Evolutionary conservation across 2,888 invertebrate genomes (phyloP).

Genomic region (Agrochola lota): DNA sequence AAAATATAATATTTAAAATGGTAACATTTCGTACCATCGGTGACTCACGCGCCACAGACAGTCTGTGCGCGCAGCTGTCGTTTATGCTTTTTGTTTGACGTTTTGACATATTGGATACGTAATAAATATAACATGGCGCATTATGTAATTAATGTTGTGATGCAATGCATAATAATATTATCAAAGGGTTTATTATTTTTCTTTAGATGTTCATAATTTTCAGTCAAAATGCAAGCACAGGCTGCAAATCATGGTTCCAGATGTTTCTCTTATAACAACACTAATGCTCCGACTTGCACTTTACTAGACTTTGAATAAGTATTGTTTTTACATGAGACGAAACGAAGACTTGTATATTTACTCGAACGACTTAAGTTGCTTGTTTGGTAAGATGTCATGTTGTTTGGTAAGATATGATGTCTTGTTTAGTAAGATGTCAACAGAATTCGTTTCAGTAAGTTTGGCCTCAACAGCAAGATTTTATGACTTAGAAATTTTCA

Average conservation of each 20-base stretch:
- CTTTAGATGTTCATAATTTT: neutral
- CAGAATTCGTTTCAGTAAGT: neutral
- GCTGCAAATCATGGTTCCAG: neutral
- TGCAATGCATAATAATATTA: too few species aligned
- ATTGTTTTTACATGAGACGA: neutral
- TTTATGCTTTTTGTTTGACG: too few species aligned
- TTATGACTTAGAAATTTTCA: neutral
- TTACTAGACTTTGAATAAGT: slow-evolving; percentile 13
- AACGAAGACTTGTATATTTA: neutral
- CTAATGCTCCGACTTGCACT: neutral
- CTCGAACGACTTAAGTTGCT: neutral
- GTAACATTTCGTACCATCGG: too few species aligned
- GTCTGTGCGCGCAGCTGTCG: too few species aligned
- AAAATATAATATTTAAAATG: too few species aligned
- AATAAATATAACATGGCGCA: too few species aligned
- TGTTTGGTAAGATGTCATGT: slow-evolving; percentile 1
- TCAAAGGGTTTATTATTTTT: too few species aligned
- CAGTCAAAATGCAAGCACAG: neutral
- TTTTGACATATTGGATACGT: too few species aligned
- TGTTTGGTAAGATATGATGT: neutral
- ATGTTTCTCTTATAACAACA: neutral
- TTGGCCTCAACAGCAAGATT: neutral
- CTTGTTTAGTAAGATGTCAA: neutral
- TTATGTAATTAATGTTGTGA: too few species aligned
- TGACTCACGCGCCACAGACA: too few species aligned